Base-by-base conservation (phyloP, 53 echinoderm and acorn worm genomes). In the Holothuria scabra region DNA sequence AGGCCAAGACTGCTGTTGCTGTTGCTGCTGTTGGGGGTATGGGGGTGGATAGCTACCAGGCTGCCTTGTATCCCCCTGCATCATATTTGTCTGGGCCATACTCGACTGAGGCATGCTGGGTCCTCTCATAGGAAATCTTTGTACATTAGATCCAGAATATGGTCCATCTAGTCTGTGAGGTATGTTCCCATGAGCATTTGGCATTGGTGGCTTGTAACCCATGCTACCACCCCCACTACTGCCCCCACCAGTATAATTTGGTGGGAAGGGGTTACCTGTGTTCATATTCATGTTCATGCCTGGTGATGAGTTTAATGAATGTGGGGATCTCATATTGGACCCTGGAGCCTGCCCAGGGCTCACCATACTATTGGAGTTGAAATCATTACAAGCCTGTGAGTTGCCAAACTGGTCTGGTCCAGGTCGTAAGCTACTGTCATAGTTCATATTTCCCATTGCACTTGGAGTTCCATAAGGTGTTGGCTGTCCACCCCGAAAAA, bases 351-450 rank as follows among this genome's bases (percentile, higher is more conserved):
- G 88, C 72, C 74, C 74, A 46, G 84, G 76, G 67, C 62, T 58
- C 34, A 21, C 59, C 59, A 64, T 80, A 84, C 74, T 96, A 85
- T 90, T 91, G 71, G 96, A 93, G 93, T 96, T 96, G 92, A 90
- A 92, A 69, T 85, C 90, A 83, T 83, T 67, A 78, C 78, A 78
- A 41, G 88, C 88, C 59, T 93, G 96, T 57, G 96, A 96, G 93
- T 96, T 96, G 89, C 85, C 76, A 61, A 88, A 92, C 70, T 80
- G 85, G 38, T 94, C 92, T 56, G 85, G 67, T 76, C 90, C 90
- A 23, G 89, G 32, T 80, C 80, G 60, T 80, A 61, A n/a, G 56
- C 80, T 79, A 46, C 59, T 57, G n/a, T 70, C 71, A 20, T 35
- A 70, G 71, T 37, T 37, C 57, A 80, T 31, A 80, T 80, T 80